phyloP scores from a whole-genome alignment of 2,888 invertebrate genomes.

The Conops quadrifasciatus region DNA sequence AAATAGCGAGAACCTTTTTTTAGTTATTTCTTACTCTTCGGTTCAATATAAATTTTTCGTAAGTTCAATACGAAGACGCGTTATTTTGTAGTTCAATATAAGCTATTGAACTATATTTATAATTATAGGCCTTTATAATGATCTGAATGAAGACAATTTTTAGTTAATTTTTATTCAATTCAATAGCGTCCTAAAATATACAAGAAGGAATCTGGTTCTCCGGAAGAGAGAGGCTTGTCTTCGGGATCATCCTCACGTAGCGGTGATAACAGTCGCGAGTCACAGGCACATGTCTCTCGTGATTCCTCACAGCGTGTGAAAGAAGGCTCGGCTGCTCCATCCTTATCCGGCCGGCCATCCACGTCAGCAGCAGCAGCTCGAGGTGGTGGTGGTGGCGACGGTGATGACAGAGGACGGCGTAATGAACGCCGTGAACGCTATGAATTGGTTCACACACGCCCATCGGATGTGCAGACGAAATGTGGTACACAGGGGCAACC shows the following conservation, averaged over 20 bases:
- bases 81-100: too few relatives aligned
- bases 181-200: conserved; percentile 37
- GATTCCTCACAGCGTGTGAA: conserved; percentile 11
- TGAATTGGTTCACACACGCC: conserved; percentile 58
- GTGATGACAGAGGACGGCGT: conserved; percentile 36
- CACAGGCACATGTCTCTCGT: conserved; percentile 11
- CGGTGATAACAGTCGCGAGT: conserved; percentile 33
- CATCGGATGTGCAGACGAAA: conserved; percentile 55
- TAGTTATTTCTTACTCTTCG: too few relatives aligned
- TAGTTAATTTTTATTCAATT: conserved; percentile 22
- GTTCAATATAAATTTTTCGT: too few relatives aligned
- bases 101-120: too few relatives aligned
- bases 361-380: conserved; percentile 11
- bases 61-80: too few relatives aligned
- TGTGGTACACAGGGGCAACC: conserved; percentile 67
- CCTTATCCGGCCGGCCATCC: conserved; percentile 15
- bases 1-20: too few relatives aligned
- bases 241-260: conserved; percentile 39
- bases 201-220: conserved; percentile 39
- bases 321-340: conserved; percentile 13
- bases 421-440: conserved; percentile 43
- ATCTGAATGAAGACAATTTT: too few relatives aligned
- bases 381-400: conserved; percentile 12
- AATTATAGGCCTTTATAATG: too few relatives aligned
- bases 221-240: conserved; percentile 35